Base-by-base conservation (phyloP, 2,888 invertebrate genomes). In the Amblyteles armatorius region DNA sequence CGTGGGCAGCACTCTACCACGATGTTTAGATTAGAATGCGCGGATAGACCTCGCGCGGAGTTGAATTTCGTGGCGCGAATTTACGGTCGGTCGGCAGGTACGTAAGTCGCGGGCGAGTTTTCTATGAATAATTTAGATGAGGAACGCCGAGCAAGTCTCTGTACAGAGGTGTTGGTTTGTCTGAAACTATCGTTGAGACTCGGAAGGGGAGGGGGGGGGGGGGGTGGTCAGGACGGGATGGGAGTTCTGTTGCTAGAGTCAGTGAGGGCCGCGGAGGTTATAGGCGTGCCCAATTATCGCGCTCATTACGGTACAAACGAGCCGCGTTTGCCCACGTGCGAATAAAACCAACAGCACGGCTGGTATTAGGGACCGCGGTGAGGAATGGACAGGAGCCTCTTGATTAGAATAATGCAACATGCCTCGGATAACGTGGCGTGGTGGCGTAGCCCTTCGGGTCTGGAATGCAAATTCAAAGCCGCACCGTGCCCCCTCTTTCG, bases 381-480 rank as follows among this genome's bases (percentile, higher is more conserved):
- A 65, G 67, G 71, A 76, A 76, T 44, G 48, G 16, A 44, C 44
- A 16, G 44, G 63, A 44, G 77, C 29, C 40, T 69, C 88, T 90
- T 89, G 92, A 91, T 92, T 92, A 91, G 91, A 92, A 92, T 91
- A 92, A 92, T 91, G 90, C 89, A 90, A 91, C 91, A 91, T 85
- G 91, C 85, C 86, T 90, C 86, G 88, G 88, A 90, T 91, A 91
- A 91, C 88, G 88, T 89, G 85, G 88, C 89, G 83, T 85, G 79
- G 72, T 71, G 26, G 60, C 69, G 63, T 55, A 48, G 63, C 48
- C 76, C 86, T 88, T 85, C 85, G 87, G 87, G 83, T 83, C 83
- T 85, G 88, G 86, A 89, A 92, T 91, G 91, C 90, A 92, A 91
- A 92, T 92, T 86, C 87, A 79, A 74, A 79, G 82, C 81, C 74